Percentiles rank a stretch among this genome's conserved stretches.
Evolutionary conservation across 2,797 vertebrate genomes (phyloP).

Genomic region (Falco berigora): DNA sequence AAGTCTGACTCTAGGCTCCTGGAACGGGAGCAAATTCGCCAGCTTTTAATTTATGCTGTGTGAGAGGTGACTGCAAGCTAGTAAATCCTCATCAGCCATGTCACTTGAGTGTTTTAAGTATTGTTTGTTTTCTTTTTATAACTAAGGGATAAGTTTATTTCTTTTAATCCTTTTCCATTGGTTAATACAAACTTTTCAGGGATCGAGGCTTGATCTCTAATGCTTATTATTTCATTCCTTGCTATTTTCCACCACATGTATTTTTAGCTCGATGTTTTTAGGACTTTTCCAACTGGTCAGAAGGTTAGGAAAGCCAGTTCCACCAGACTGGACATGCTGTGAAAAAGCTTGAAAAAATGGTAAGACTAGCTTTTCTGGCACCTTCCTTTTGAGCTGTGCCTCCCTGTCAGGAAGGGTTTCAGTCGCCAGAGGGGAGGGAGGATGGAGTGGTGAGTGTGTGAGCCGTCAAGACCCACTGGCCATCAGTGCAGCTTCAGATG

Average conservation of each 20-base stretch:
- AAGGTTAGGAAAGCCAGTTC: neutral
- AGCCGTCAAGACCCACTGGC: neutral
- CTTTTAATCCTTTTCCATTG: neutral
- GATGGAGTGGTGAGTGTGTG: neutral
- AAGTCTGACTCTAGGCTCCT: neutral
- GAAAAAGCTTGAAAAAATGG: neutral
- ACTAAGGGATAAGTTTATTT: neutral
- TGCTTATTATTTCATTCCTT: conserved; percentile 2
- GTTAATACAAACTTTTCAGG: neutral
- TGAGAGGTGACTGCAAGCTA: neutral
- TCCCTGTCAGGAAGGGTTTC: neutral
- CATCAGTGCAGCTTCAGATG: neutral
- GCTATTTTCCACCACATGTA: neutral
- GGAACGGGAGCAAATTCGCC: neutral
- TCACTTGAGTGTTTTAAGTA: neutral
- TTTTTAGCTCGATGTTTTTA: conserved; percentile 2
- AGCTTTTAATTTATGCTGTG: neutral
- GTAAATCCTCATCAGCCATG: neutral
- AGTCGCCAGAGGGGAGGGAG: neutral
- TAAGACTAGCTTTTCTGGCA: neutral
- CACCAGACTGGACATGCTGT: neutral
- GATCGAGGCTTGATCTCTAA: neutral
- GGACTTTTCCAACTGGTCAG: neutral
- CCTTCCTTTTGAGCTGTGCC: neutral
- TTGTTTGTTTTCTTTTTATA: neutral